phyloP scores from a whole-genome alignment of 2,888 invertebrate genomes.

The Prosapia bicincta region DNA sequence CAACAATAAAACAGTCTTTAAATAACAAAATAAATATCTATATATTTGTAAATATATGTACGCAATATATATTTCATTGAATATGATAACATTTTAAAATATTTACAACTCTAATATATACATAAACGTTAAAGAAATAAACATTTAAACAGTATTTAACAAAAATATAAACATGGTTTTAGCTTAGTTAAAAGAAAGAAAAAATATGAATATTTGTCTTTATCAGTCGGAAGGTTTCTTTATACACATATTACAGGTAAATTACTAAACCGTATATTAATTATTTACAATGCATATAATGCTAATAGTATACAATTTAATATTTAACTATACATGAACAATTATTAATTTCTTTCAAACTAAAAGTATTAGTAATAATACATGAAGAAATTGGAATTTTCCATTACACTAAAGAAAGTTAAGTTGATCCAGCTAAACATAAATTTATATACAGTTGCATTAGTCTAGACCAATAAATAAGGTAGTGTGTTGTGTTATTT shows the following conservation, averaged over 20 bases:
- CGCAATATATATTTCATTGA: too few species aligned
- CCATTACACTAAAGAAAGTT: too few species aligned
- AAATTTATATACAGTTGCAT: too few species aligned
- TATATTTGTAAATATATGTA: too few species aligned
- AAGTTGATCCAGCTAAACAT: too few species aligned
- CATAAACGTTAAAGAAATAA: slow-evolving; percentile 14
- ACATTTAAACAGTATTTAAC: slow-evolving; percentile 18
- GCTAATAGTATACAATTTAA: not conserved
- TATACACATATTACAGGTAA: not conserved
- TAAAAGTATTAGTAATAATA: too few species aligned
- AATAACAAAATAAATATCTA: not conserved
- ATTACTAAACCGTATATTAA: not conserved
- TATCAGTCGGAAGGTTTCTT: not conserved
- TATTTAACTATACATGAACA: not conserved
- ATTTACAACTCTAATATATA: slow-evolving; percentile 10
- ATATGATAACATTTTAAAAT: not conserved
- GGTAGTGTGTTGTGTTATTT: too few species aligned
- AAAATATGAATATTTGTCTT: too few species aligned
- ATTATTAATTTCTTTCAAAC: not conserved
- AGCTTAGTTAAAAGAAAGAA: too few species aligned
- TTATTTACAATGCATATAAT: not conserved
- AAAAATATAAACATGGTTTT: slow-evolving; percentile 16
- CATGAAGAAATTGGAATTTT: too few species aligned
- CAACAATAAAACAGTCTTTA: too few species aligned
- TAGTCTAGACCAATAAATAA: too few species aligned